Evolutionary conservation across 2,113 vertebrate genomes (phyloP).

Genomic region (Atrichornis clamosus): DNA sequence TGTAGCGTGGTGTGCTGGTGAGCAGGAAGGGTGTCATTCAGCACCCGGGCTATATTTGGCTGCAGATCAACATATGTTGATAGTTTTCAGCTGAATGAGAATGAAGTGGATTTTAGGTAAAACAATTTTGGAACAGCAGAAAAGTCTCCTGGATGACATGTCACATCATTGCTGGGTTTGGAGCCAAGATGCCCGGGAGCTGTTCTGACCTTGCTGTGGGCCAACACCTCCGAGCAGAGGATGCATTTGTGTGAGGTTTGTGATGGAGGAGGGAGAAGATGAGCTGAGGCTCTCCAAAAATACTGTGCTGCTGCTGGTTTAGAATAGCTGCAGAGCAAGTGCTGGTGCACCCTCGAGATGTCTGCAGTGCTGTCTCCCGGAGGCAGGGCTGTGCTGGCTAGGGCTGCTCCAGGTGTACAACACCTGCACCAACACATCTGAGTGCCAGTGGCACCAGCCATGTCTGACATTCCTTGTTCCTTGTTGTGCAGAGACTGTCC

Average conservation of each 20-base stretch:
- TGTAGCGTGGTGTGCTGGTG: background rate
- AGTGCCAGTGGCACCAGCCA: background rate
- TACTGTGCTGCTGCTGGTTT: background rate
- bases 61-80: background rate
- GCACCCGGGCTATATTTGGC: background rate
- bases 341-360: accelerated
- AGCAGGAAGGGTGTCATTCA: background rate
- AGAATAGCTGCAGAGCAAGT: background rate
- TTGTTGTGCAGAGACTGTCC: background rate
- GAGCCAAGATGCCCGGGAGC: background rate
- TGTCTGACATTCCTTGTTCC: accelerated
- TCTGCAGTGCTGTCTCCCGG: background rate
- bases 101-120: background rate
- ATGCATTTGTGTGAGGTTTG: background rate
- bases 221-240: background rate
- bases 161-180: accelerated
- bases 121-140: background rate
- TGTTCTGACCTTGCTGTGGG: background rate
- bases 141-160: accelerated
- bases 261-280: background rate
- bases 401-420: background rate
- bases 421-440: accelerated
- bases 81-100: background rate
- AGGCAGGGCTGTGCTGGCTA: background rate
- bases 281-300: background rate